phyloP scores from a whole-genome alignment of 2,113 vertebrate species.

The Numida meleagris region DNA sequence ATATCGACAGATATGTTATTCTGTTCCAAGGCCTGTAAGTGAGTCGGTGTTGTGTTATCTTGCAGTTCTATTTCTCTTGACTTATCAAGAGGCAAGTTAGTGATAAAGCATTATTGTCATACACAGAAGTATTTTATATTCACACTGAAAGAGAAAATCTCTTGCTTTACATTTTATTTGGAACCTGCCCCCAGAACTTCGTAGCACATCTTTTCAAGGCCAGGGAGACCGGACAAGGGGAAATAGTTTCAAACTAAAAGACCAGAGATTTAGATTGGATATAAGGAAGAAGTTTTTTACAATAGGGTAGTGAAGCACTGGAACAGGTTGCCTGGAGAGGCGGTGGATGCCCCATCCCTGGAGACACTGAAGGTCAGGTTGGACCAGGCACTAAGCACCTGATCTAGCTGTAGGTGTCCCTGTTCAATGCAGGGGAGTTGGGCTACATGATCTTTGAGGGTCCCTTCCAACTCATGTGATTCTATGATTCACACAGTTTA shows the following conservation, averaged over 20 bases:
- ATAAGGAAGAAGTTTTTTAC: too few relatives aligned
- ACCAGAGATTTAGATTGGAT: too few relatives aligned
- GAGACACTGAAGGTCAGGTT: too few relatives aligned
- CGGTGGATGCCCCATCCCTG: too few relatives aligned
- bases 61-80: background rate
- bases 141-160: background rate
- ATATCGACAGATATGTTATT: background rate
- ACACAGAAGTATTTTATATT: background rate
- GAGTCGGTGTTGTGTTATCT: background rate
- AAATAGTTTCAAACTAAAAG: too few relatives aligned
- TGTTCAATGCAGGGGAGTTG: too few relatives aligned
- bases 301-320: too few relatives aligned
- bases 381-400: too few relatives aligned
- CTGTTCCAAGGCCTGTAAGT: background rate
- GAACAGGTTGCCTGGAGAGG: too few relatives aligned
- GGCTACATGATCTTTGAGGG: too few relatives aligned
- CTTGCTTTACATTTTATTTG: background rate
- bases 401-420: too few relatives aligned
- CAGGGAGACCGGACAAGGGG: background rate
- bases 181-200: background rate
- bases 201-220: background rate
- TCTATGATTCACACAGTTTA: background rate
- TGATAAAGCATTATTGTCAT: background rate
- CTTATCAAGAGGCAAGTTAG: background rate
- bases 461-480: too few relatives aligned